Base-by-base conservation (phyloP, 2,797 vertebrate species). In the Sylvia borin region DNA sequence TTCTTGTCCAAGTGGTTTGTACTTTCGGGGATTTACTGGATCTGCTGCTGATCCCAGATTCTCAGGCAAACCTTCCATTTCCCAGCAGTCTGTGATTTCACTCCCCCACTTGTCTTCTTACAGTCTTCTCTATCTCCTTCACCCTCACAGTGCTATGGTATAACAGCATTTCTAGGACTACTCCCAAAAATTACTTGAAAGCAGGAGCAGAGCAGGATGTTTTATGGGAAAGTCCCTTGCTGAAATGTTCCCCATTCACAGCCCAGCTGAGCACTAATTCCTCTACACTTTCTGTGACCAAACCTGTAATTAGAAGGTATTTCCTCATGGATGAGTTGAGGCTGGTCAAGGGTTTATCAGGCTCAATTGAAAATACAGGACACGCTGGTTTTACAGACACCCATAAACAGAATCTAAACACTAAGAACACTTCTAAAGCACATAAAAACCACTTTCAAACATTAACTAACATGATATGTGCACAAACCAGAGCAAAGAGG, bases 1-100 rank as follows among this genome's bases (percentile, higher is more conserved):
- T 77, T 80, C 81, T 89, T 78, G 50, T 74, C 86, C 89, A 88
- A 80, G 89, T 48, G 65, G 70, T 92, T 94, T 88, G 82, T 66
- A 57, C 62, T 94, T 90, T 53, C 4, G 32, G 55, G 89, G 92
- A 94, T 97, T 97, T 94, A 60, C 73, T 58, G 73, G 75, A 91
- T 93, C 87, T 92, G 17, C 70, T 90, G 81, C 78, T 96, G 89
- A 93, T 94, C 91, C 78, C 64, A 85, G 61, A 62, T 61, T 68
- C 82, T 85, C 86, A 91, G 82, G 53, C 43, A 94, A 80, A 70
- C 47, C 65, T 62, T 81, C 36, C 51, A 70, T 60, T 62, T 90
- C 43, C 47, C 68, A 72, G 72, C 31, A 80, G 31, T 13, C 54
- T 75, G 47, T 32, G 65, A 93, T 74, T 71, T 89, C 85, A 74